These are phyloP conservation scores for Heteropelma amictum DNA, from an alignment of 2,888 invertebrate species.

Conservation along the genomic window DNA sequence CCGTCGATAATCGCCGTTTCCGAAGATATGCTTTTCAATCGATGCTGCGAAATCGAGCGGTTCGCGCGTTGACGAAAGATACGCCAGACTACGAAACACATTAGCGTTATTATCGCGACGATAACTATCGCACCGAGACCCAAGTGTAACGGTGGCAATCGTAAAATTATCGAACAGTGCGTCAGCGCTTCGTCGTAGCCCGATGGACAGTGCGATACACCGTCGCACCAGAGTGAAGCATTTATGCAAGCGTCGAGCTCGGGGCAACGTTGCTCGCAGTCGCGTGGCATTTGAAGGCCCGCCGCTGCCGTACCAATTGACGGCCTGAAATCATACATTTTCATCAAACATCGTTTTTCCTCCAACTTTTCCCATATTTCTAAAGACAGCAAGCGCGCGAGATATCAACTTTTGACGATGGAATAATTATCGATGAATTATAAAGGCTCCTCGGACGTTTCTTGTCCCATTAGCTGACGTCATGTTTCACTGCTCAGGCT, in stretches of 20 bases:
- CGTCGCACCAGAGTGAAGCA: slow-evolving; percentile 79
- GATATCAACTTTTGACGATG: too few species aligned
- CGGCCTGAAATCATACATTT: slow-evolving; percentile 64
- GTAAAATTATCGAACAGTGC: slow-evolving; percentile 88
- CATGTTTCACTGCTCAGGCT: too few species aligned
- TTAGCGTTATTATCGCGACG: slow-evolving; percentile 70
- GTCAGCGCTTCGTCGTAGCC: slow-evolving; percentile 86
- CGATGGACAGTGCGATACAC: slow-evolving; percentile 78
- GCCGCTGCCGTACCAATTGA: slow-evolving; percentile 76
- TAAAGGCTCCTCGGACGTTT: too few species aligned
- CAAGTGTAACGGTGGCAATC: slow-evolving; percentile 87
- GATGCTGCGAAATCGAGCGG: slow-evolving; percentile 88
- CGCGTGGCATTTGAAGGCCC: slow-evolving; percentile 83
- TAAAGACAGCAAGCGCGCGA: too few species aligned
- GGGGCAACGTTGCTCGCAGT: slow-evolving; percentile 78
- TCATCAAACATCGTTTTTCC: too few species aligned
- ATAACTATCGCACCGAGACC: slow-evolving; percentile 78
- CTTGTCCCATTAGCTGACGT: too few species aligned
- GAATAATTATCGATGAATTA: too few species aligned
- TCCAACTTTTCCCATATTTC: too few species aligned
- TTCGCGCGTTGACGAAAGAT: slow-evolving; percentile 83
- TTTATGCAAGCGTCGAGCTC: slow-evolving; percentile 76
- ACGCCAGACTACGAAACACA: slow-evolving; percentile 73
- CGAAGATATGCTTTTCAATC: slow-evolving; percentile 88
- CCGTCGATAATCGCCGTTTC: slow-evolving; percentile 92